These are phyloP conservation scores for Drosophila kikkawai DNA, from an alignment of 1,140 invertebrate species.

Conservation along the genomic window DNA sequence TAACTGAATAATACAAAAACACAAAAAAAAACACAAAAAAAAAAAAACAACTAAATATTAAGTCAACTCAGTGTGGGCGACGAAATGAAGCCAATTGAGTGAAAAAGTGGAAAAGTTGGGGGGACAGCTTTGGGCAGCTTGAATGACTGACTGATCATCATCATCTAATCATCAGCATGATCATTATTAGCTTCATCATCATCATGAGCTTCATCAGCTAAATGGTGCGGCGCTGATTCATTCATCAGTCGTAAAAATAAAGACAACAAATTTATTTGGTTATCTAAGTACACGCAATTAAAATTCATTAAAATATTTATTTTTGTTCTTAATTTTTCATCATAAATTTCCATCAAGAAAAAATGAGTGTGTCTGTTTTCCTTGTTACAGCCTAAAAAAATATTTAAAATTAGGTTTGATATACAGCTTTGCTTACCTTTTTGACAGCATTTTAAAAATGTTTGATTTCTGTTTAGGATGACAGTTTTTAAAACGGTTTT, in stretches of 20 bases:
- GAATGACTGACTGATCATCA: slow-evolving; percentile 28
- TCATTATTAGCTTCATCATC: not conserved
- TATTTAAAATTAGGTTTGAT: no score
- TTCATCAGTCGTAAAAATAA: slow-evolving; percentile 34
- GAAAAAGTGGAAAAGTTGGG: slow-evolving; percentile 21
- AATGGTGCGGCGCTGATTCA: slow-evolving; percentile 54
- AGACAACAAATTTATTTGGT: slow-evolving; percentile 53
- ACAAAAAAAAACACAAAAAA: not conserved
- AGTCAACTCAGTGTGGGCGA: slow-evolving; percentile 31
- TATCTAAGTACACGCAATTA: slow-evolving; percentile 75
- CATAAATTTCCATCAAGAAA: slow-evolving; percentile 43
- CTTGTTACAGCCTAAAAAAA: no score
- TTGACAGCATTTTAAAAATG: no score
- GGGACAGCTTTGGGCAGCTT: slow-evolving; percentile 26
- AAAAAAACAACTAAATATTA: slow-evolving; percentile 24
- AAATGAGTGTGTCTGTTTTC: not conserved
- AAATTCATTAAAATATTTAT: slow-evolving; percentile 62
- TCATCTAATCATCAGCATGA: slow-evolving; percentile 13
- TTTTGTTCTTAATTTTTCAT: slow-evolving; percentile 23
- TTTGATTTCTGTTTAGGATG: no score
- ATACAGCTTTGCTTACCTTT: no score
- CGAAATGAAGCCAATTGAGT: slow-evolving; percentile 56
- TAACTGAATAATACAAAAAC: slow-evolving; percentile 21
- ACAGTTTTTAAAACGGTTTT: no score
- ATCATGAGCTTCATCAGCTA: slow-evolving; percentile 21